Evolutionary conservation across 2,113 vertebrate species (phyloP).

Genomic region (Condylura cristata): DNA sequence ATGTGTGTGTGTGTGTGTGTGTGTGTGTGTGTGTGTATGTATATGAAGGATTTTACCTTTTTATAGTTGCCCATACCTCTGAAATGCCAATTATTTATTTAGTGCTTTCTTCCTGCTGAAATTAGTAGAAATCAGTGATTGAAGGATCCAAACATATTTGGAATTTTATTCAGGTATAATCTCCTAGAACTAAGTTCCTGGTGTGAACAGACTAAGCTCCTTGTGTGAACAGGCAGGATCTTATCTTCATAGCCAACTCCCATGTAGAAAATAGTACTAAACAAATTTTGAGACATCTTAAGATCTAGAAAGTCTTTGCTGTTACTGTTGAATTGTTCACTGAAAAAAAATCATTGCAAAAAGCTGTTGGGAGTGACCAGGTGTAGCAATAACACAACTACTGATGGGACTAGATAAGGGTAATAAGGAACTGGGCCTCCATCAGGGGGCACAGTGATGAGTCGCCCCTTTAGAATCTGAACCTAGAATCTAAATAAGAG

Average conservation of each 20-base stretch:
- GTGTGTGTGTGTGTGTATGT: no score
- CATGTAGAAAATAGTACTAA: not conserved
- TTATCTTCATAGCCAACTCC: not conserved
- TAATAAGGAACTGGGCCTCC: no score
- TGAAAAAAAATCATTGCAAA: not conserved
- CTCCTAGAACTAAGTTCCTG: not conserved
- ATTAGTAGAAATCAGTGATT: not conserved
- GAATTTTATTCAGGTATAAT: not conserved
- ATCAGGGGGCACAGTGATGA: no score
- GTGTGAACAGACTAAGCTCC: not conserved
- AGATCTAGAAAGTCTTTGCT: not conserved
- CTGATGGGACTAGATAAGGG: no score
- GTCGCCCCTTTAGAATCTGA: no score
- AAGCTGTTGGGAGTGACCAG: no score
- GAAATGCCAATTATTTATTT: not conserved
- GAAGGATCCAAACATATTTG: not conserved
- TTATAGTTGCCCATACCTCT: not conserved
- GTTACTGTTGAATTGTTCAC: not conserved
- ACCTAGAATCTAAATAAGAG: no score
- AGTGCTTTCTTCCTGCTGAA: not conserved
- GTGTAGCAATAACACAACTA: no score
- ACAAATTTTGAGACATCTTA: not conserved
- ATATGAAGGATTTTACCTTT: not conserved
- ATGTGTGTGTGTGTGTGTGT: no score
- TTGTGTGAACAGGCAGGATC: not conserved